Evolutionary conservation across 35 echinoderm and acorn worm species (phyloP).

Genomic region (Ophiothrix spiculata): DNA sequence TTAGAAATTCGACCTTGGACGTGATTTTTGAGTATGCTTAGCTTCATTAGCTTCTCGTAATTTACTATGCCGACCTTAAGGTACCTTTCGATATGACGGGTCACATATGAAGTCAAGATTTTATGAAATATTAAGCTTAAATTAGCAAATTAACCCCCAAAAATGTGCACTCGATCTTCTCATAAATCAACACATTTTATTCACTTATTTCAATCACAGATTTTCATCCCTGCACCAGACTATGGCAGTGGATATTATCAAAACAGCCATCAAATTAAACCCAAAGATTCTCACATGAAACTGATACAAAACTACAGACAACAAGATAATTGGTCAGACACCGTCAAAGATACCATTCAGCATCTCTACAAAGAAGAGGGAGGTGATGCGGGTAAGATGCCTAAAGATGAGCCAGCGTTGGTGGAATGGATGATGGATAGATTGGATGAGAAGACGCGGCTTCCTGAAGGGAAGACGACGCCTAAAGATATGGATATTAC

Average conservation of each 20-base stretch:
- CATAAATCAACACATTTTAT: no score
- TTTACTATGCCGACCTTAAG: no score
- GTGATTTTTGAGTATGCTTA: no score
- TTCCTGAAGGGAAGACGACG: not conserved
- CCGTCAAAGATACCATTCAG: conserved; percentile 16
- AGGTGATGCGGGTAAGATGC: not conserved
- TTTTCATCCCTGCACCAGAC: conserved; percentile 28
- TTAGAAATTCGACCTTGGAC: no score
- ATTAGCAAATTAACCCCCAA: no score
- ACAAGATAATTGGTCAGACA: not conserved
- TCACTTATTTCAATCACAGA: no score
- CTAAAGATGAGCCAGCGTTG: conserved; percentile 32
- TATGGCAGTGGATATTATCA: conserved; percentile 47
- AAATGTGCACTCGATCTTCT: no score
- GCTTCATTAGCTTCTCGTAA: no score
- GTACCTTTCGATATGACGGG: no score
- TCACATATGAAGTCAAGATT: no score
- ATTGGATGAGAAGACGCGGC: conserved; percentile 7
- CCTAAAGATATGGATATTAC: conserved; percentile 27
- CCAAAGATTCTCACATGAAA: conserved; percentile 28
- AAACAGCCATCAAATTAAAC: conserved; percentile 18
- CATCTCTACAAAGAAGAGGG: not conserved
- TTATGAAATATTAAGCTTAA: no score
- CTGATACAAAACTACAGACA: conserved; percentile 42
- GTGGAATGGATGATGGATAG: conserved; percentile 35